Evolutionary conservation across 2,113 vertebrate species (phyloP), one percentile per base, ranked within the genome.

Genomic region (Ibidorhyncha struthersii): DNA sequence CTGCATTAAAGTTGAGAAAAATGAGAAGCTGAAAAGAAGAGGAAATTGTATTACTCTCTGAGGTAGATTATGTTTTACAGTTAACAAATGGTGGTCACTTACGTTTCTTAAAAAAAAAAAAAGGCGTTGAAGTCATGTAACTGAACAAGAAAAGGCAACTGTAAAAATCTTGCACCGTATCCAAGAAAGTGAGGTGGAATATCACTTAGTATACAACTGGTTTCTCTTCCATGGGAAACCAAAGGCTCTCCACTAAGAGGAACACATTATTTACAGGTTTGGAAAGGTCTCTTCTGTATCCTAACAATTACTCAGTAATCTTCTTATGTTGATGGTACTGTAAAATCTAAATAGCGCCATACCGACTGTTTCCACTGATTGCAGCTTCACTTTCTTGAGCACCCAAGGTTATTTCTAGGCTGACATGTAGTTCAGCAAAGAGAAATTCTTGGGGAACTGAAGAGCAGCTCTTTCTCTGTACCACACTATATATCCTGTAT

Each of bases 11-110:
- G 56, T 34, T 95, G 90, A 96, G 97, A 93, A 96, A 97, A 98
- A 95, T 92, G 92, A 97, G 96, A 97, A 94, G 86, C 87, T 96
- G 97, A 95, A 97, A 96, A 97, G 89, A 90, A 95, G 90, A 97
- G 95, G 97, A 98, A 98, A 97, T 97, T 97, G 89, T 94, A 85
- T 97, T 97, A 98, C 95, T 96, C 63, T 96, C 90, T 92, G 66
- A 91, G 81, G 92, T 76, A 96, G 94, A 97, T 97, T 94, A 87
- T 90, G 95, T 97, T 96, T 91, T 96, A 94, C 87, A 76, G 80
- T 96, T 97, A 98, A 96, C 58, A 50, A 96, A 94, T 87, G 53
- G 77, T 69, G 53, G 41, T 76, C 38, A 17, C 40, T 89, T 79
- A 38, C 22, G 36, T 69, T 81, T 55, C 36, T 82, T 49, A 41